phyloP scores from a whole-genome alignment of 1,140 invertebrate species.

The Asbolus verrucosus region DNA sequence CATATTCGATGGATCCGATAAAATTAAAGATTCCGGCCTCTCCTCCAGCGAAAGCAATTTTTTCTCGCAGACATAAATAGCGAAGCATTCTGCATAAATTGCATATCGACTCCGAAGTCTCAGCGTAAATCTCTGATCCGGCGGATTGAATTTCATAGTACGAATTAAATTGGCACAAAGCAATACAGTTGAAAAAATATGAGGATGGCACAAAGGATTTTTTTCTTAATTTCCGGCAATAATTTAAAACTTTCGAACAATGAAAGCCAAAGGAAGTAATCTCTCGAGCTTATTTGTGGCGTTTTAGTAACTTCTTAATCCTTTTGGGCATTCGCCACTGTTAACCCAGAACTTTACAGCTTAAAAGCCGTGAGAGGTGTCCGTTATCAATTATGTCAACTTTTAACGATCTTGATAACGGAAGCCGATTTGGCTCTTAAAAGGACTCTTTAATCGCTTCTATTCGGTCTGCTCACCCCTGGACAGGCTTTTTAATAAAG shows the following conservation, averaged over 20 bases:
- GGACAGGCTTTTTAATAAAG: too few relatives aligned
- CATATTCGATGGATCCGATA: too few relatives aligned
- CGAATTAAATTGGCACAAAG: background rate
- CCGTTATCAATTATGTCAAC: constrained; percentile 2
- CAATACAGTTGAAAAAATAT: too few relatives aligned
- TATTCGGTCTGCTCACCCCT: too few relatives aligned
- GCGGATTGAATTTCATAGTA: constrained; percentile 16
- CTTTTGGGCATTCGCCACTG: too few relatives aligned
- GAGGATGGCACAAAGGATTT: background rate
- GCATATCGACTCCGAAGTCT: background rate
- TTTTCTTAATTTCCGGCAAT: too few relatives aligned
- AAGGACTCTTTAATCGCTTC: too few relatives aligned
- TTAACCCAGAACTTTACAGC: background rate
- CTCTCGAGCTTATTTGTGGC: background rate
- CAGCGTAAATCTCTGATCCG: background rate
- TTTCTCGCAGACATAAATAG: too few relatives aligned
- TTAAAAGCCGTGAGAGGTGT: background rate
- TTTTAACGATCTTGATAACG: background rate
- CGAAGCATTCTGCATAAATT: too few relatives aligned
- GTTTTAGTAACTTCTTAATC: constrained; percentile 1
- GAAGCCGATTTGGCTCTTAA: background rate
- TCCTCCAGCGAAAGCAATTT: too few relatives aligned
- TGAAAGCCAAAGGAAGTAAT: background rate
- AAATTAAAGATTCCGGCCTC: too few relatives aligned
- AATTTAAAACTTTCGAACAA: constrained; percentile 24